Conservation (phyloP, 2,113 vertebrate genomes). For the Stercorarius parasiticus region DNA sequence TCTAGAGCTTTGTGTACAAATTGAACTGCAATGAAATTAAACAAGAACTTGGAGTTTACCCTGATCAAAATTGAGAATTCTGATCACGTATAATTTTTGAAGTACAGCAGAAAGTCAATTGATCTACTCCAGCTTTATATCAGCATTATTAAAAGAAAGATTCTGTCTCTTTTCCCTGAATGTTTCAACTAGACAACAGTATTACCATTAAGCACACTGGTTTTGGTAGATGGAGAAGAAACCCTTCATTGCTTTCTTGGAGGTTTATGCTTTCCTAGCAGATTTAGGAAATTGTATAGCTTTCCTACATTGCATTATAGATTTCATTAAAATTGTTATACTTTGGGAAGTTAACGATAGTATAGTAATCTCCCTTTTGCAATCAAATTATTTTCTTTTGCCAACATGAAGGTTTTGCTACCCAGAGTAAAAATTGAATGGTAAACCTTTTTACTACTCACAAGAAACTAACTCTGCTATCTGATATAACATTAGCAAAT, state of each 20-base stretch:
- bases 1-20: not conserved
- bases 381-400: not conserved
- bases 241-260: not conserved
- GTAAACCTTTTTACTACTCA: not conserved
- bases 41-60: not conserved
- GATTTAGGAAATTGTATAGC: not conserved
- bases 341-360: not conserved
- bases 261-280: not conserved
- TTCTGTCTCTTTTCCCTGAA: not conserved
- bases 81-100: not conserved
- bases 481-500: not conserved
- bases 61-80: not conserved
- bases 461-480: not conserved
- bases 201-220: not conserved
- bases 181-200: not conserved
- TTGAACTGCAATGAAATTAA: not conserved
- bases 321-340: not conserved
- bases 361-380: not conserved
- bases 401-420: not conserved
- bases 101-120: not conserved
- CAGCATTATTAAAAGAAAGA: not conserved
- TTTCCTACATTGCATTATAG: not conserved
- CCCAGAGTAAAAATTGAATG: not conserved
- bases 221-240: not conserved
- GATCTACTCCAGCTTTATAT: not conserved